A percentile compares a stretch with the other conserved stretches of the same genome.
Evolutionary conservation across 53 echinoderm and acorn worm genomes (phyloP).

Genomic region (Paracentrotus lividus): DNA sequence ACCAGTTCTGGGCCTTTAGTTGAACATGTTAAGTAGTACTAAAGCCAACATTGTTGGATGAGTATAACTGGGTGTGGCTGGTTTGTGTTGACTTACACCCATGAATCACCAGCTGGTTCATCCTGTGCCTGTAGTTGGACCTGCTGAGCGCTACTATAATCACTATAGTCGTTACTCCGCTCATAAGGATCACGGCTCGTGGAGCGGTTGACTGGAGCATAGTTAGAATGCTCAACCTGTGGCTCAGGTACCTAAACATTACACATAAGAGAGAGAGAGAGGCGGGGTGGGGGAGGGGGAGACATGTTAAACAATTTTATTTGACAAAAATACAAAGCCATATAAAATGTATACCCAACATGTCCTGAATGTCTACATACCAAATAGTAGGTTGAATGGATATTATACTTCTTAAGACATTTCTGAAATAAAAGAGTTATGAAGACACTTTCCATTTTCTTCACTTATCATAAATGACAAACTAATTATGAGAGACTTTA

Average conservation of each 20-base stretch:
- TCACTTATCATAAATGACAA: too few species aligned
- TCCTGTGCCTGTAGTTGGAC: constrained; percentile 56
- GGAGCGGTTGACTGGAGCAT: background rate
- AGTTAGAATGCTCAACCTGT: constrained; percentile 59
- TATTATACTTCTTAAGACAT: too few species aligned
- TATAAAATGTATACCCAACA: too few species aligned
- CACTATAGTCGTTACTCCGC: constrained; percentile 22
- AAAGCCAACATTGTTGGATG: background rate
- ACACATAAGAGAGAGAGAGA: background rate
- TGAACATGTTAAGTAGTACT: background rate
- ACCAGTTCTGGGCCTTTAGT: background rate
- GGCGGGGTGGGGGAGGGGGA: too few species aligned
- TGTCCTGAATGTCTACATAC: too few species aligned
- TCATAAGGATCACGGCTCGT: constrained; percentile 45
- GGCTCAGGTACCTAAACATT: constrained; percentile 63
- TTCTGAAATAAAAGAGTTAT: too few species aligned
- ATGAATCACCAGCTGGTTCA: constrained; percentile 59
- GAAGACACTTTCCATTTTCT: too few species aligned
- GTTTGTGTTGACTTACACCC: constrained; percentile 22
- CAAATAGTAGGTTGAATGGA: too few species aligned
- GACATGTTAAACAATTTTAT: too few species aligned
- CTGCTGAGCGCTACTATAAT: constrained; percentile 57
- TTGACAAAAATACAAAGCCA: too few species aligned
- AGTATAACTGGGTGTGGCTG: constrained; percentile 1
- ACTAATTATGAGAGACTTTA: too few species aligned